Conservation (phyloP, 2,113 vertebrate genomes). For the Laticauda colubrina region DNA sequence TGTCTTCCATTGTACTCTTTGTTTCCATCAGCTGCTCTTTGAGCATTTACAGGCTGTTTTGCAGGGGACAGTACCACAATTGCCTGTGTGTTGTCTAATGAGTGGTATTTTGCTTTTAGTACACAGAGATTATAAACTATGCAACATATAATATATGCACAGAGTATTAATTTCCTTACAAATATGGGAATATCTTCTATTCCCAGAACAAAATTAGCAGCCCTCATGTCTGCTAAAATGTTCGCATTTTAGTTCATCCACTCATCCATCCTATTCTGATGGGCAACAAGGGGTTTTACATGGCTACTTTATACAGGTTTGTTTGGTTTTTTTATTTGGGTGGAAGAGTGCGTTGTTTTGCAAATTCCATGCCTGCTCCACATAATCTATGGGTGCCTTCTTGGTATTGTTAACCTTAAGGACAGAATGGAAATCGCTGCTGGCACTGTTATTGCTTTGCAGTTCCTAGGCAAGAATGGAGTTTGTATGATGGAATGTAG, state of each 20-base stretch:
- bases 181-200: neutral
- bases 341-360: neutral
- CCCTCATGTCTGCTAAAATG: neutral
- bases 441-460: neutral
- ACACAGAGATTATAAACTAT: neutral
- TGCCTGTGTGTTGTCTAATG: neutral
- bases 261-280: neutral
- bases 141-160: neutral
- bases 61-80: neutral
- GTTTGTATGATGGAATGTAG: neutral
- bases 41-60: conserved; percentile 6
- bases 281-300: neutral
- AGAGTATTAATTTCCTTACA: conserved; percentile 5
- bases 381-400: neutral
- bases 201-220: neutral
- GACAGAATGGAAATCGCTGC: neutral
- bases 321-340: neutral
- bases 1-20: neutral
- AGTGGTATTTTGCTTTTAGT: neutral
- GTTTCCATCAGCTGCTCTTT: accelerated
- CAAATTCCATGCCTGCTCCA: neutral
- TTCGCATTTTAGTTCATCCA: neutral
- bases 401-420: neutral
- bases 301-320: neutral
- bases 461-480: neutral